phyloP scores from a whole-genome alignment of 2,113 vertebrate genomes.

The Centropus bengalensis region DNA sequence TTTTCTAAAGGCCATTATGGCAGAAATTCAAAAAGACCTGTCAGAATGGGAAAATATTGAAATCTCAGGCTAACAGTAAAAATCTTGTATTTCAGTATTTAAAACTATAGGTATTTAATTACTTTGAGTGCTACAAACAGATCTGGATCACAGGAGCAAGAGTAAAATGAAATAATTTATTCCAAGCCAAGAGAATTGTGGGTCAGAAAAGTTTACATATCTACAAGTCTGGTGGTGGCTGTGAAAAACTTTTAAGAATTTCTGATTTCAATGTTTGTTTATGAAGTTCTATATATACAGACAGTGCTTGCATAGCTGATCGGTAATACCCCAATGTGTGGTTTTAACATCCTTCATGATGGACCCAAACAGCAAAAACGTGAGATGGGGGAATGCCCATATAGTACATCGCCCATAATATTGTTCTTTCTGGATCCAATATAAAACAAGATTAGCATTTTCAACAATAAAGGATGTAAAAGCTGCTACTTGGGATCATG shows the following conservation, averaged over 20 bases:
- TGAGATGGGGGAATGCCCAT: neutral
- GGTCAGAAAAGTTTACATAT: neutral
- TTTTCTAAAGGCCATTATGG: neutral
- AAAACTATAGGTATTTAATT: neutral
- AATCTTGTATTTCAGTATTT: neutral
- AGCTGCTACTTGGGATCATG: neutral
- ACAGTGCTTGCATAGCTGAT: neutral
- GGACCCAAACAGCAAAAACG: neutral
- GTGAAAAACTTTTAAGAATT: rapidly evolving
- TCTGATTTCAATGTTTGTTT: neutral
- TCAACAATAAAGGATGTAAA: neutral
- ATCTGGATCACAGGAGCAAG: neutral
- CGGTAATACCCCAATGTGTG: neutral
- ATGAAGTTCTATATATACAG: neutral
- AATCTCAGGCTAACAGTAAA: neutral
- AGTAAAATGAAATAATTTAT: neutral
- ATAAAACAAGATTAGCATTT: neutral
- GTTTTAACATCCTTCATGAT: neutral
- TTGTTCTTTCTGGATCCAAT: neutral
- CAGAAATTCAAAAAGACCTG: neutral
- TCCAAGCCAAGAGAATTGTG: neutral
- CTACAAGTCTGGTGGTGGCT: neutral
- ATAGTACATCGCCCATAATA: rapidly evolving
- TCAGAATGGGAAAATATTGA: neutral
- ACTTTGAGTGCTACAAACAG: neutral